Base-by-base conservation (phyloP, 2,113 vertebrate genomes). In the Mesocricetus auratus region DNA sequence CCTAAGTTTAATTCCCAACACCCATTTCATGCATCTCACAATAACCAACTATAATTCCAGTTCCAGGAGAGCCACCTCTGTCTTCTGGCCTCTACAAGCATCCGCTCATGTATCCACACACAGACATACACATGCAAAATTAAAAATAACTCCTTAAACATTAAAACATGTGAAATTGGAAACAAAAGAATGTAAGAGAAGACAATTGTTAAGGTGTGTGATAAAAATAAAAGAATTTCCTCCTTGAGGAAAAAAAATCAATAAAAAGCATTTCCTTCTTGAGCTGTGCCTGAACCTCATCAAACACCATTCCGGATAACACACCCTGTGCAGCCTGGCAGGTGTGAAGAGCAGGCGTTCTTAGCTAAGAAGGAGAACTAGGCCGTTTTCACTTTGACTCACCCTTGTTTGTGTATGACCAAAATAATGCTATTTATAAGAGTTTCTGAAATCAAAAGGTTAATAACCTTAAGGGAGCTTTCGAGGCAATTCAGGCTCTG, bases 301-400 rank as follows among this genome's bases (percentile, higher is more conserved):
- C n/a, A 39, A 53, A 42, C 81, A n/a, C n/a, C 75, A 10, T 39
- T 15, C 42, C 0, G 0, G 33, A 53, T 19, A 53, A 66, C 64
- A 60, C 81, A 77, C 10, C 75, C 73, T 71, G n/a, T 50, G 33
- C n/a, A 11, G 26, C 15, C 21, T 21, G 64, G 64, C 95, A 93
- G 96, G 86, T 91, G 74, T 85, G 53, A 60, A 75, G 73, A 86
- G 42, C 0, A 50, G 73, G 53, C 78, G n/a, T 89, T 89, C 69
- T 93, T 45, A 87, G 89, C 86, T 62, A 17, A 74, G 68, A 91
- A 95, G 78, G 69, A 90, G 95, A 97, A 88, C 68, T 71, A 22
- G 82, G 39, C 64, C 77, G 24, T 62, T 98, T 93, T 97, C 96
- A 91, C 86, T 97, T 69, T 97, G 96, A 97, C 94, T 97, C 36